Conservation (phyloP, 2,113 vertebrate genomes). For the Campylorhamphus procurvoides region DNA sequence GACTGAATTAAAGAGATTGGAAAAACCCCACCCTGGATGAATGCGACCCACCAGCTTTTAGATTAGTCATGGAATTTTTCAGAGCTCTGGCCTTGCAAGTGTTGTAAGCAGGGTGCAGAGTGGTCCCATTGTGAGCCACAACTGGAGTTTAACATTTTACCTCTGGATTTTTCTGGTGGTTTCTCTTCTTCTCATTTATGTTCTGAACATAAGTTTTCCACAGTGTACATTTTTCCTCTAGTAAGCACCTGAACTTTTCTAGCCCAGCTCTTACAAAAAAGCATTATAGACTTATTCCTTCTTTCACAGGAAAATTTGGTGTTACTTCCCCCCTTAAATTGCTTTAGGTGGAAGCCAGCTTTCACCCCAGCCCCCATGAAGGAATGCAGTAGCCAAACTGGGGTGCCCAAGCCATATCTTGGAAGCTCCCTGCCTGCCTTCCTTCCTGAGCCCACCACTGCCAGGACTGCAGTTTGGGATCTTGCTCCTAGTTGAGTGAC, state of each 20-base stretch:
- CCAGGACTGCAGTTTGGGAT: not conserved
- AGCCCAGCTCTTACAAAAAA: not conserved
- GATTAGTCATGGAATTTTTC: not conserved
- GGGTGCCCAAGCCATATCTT: rapidly evolving
- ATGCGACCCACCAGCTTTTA: not conserved
- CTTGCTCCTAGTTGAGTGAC: rapidly evolving
- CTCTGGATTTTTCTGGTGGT: not conserved
- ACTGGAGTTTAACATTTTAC: not conserved
- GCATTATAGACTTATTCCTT: rapidly evolving
- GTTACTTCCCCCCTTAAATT: rapidly evolving
- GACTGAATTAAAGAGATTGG: not conserved
- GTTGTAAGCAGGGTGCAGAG: not conserved
- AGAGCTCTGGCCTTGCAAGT: not conserved
- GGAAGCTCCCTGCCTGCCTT: not conserved
- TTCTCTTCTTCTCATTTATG: not conserved
- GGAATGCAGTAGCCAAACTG: not conserved
- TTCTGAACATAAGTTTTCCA: not conserved
- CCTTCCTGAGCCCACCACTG: rapidly evolving
- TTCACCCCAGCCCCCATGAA: not conserved
- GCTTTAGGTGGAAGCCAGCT: rapidly evolving
- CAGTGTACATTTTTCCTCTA: rapidly evolving
- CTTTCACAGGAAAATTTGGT: not conserved
- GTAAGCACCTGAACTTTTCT: not conserved
- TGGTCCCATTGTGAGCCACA: not conserved
- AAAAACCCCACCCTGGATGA: not conserved